Evolutionary conservation across 2,888 invertebrate species (phyloP).

Genomic region (Acrocyrtus sp.): DNA sequence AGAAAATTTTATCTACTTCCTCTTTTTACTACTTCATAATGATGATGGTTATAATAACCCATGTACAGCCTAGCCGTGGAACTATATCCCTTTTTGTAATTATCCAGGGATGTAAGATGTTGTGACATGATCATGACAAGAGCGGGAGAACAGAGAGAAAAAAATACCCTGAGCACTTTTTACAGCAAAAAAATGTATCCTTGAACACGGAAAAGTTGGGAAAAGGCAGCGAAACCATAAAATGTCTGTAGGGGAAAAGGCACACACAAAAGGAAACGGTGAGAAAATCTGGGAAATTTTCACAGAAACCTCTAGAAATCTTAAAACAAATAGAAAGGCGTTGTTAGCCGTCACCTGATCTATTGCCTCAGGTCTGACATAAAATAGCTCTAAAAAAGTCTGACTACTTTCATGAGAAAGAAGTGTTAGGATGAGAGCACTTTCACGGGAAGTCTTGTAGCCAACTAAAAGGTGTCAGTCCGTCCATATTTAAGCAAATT

Average conservation of each 20-base stretch:
- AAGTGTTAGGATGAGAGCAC: no score
- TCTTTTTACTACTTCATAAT: constrained; percentile 3
- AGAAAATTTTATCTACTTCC: constrained; percentile 15
- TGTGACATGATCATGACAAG: constrained; percentile 46
- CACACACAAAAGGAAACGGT: no score
- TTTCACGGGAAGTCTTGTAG: no score
- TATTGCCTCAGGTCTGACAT: background rate
- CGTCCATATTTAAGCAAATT: background rate
- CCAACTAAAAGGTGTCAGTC: background rate
- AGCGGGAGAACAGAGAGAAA: background rate
- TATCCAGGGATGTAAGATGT: constrained; percentile 22
- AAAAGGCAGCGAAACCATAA: background rate
- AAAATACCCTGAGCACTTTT: background rate
- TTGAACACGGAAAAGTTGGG: background rate
- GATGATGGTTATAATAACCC: background rate
- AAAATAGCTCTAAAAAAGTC: no score
- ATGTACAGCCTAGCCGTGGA: background rate
- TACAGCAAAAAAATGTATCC: constrained; percentile 1
- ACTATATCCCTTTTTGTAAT: constrained; percentile 11
- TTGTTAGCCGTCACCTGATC: background rate
- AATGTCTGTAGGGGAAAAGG: background rate
- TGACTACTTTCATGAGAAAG: no score
- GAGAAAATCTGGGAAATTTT: background rate
- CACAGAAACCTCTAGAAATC: background rate
- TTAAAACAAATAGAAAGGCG: background rate